Base-by-base conservation (phyloP, 1,140 invertebrate genomes). In the Cotesia glomerata region DNA sequence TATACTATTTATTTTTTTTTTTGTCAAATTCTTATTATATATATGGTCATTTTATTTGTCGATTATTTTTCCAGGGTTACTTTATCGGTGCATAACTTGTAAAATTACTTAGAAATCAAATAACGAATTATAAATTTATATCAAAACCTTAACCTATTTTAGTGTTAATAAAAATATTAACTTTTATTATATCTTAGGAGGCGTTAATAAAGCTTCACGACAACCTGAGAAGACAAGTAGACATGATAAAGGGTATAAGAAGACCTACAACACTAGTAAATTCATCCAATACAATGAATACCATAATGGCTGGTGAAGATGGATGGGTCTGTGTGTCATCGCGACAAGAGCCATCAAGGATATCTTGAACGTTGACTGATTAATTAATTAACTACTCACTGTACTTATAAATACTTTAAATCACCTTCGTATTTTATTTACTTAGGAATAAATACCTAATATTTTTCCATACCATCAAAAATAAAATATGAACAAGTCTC, bases 181-280 rank as follows among this genome's bases (percentile, higher is more conserved):
- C 7, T 36, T 3, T 36, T 64, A 58, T 51, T 36, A 58, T 51
- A 54, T 80, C 86, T 9, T 73, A 91, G 90, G 89, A 92, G 76
- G 90, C 89, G 39, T 82, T 93, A 74, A 85, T 90, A 34, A 89
- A 92, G 78, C 84, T 92, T 2, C 91, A 91, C 77, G 85, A 87
- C 73, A 92, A 90, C 67, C 77, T 93, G 8, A 90, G 91, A 76
- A 88, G 89, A 67, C 92, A 93, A 76, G 79, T 91, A 45, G 87
- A 90, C 77, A 84, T 89, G 26, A 88, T 90, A 72, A 82, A 83
- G 63, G 76, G 76, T 39, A 75, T 80, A 35, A 69, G 78, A 35
- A 71, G 76, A 14, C 72, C 71, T 16, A 54, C 63, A 16, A 54
- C 69, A 51, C 62, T 71, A n/a, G 68, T 26, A 7, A 71, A 73